Conservation (phyloP, 2,888 invertebrate species). For the Leucoma salicis region DNA sequence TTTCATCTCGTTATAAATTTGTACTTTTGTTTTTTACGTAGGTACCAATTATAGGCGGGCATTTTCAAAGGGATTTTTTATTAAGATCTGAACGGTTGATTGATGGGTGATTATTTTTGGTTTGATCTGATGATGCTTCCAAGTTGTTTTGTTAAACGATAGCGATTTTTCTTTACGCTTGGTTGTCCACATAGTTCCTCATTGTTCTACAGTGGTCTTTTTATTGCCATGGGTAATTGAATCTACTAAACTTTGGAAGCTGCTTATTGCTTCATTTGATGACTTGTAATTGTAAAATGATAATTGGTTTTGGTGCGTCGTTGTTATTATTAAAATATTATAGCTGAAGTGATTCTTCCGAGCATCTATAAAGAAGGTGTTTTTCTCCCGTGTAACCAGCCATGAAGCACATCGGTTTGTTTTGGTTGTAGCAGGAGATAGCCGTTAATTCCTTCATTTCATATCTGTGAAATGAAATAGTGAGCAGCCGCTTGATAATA, state of each 20-base stretch:
- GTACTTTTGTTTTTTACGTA: slow-evolving; percentile 76
- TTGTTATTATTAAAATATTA: background rate
- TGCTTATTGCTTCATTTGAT: slow-evolving; percentile 22
- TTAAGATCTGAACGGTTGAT: slow-evolving; percentile 59
- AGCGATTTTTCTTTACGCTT: slow-evolving; percentile 44
- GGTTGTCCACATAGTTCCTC: slow-evolving; percentile 44
- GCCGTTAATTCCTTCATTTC: too few relatives aligned
- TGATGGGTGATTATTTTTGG: slow-evolving; percentile 77
- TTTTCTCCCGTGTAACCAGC: too few relatives aligned
- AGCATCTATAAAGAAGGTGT: background rate
- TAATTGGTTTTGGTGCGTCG: slow-evolving; percentile 7
- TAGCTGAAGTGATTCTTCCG: background rate
- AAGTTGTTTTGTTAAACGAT: slow-evolving; percentile 60
- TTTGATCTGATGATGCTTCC: slow-evolving; percentile 69
- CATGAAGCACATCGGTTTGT: too few relatives aligned
- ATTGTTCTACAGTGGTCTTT: slow-evolving; percentile 6
- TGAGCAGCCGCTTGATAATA: too few relatives aligned
- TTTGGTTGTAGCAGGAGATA: too few relatives aligned
- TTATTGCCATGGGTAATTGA: slow-evolving; percentile 45
- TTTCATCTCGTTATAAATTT: slow-evolving; percentile 77
- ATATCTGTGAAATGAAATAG: too few relatives aligned
- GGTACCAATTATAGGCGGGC: slow-evolving; percentile 66
- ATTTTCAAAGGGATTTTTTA: slow-evolving; percentile 68
- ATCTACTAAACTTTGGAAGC: slow-evolving; percentile 27
- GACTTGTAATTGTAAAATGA: slow-evolving; percentile 9